phyloP scores from a whole-genome alignment of 1,140 invertebrate genomes.

The Copidosoma floridanum region DNA sequence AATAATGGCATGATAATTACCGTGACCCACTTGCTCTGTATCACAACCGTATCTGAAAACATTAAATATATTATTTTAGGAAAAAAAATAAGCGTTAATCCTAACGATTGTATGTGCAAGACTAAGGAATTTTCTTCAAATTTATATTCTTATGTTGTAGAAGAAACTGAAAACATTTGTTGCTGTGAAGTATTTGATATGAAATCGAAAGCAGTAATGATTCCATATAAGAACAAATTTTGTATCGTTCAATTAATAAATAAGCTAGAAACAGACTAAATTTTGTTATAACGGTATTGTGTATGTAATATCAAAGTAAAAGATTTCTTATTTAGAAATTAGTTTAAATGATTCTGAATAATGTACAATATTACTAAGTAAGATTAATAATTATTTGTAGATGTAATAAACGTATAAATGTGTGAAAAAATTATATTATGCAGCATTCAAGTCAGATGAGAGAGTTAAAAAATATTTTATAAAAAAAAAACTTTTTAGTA shows the following conservation, averaged over 20 bases:
- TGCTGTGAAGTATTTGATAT: neutral
- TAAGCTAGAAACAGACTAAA: neutral
- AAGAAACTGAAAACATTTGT: neutral
- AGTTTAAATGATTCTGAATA: too few species aligned
- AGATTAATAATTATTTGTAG: too few species aligned
- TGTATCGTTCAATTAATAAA: neutral
- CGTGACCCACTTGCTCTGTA: too few species aligned
- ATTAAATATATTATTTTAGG: neutral
- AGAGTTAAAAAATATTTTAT: too few species aligned
- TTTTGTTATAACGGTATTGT: too few species aligned
- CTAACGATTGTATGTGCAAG: neutral
- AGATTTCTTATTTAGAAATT: too few species aligned
- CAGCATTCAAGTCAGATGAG: too few species aligned
- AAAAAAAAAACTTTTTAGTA: too few species aligned
- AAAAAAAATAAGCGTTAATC: neutral
- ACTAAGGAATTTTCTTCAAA: neutral
- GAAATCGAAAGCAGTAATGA: neutral
- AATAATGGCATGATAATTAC: neutral
- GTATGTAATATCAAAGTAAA: too few species aligned
- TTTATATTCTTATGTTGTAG: neutral
- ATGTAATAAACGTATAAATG: too few species aligned
- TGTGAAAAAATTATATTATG: too few species aligned
- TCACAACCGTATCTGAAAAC: neutral
- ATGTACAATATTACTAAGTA: too few species aligned
- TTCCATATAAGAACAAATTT: neutral